Evolutionary conservation across 1,140 invertebrate genomes (phyloP).

Genomic region (Euborellia annulipes): DNA sequence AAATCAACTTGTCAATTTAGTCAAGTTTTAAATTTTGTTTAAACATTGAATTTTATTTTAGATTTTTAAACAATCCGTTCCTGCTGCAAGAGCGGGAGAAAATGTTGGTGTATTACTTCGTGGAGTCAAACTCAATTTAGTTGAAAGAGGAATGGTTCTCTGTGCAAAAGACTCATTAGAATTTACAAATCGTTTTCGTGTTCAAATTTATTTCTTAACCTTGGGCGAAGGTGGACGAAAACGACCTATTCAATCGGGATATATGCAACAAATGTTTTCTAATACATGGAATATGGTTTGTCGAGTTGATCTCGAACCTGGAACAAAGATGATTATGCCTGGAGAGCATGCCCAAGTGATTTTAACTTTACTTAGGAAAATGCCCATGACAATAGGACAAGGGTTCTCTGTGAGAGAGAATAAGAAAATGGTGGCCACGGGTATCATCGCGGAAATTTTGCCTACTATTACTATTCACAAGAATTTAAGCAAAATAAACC

Average conservation of each 20-base stretch:
- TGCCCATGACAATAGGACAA: constrained; percentile 65
- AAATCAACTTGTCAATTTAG: too few relatives aligned
- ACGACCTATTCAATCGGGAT: constrained; percentile 57
- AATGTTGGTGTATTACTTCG: constrained; percentile 71
- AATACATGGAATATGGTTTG: constrained; percentile 68
- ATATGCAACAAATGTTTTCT: constrained; percentile 63
- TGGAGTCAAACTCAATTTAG: constrained; percentile 49
- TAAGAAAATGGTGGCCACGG: constrained; percentile 64
- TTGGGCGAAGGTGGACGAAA: constrained; percentile 65
- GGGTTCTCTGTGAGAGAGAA: constrained; percentile 74
- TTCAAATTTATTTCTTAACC: constrained; percentile 68
- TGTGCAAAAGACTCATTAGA: constrained; percentile 44
- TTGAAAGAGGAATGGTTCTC: constrained; percentile 69
- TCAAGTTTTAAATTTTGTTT: too few relatives aligned
- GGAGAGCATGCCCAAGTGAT: constrained; percentile 62
- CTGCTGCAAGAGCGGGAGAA: constrained; percentile 64
- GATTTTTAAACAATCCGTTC: constrained; percentile 25
- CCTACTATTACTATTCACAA: constrained; percentile 26
- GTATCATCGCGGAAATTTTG: constrained; percentile 51
- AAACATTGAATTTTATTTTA: too few relatives aligned
- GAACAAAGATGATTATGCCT: constrained; percentile 67
- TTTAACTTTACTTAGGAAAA: constrained; percentile 54
- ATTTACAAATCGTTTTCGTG: constrained; percentile 64
- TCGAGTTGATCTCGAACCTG: constrained; percentile 50
- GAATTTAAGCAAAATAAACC: too few relatives aligned